phyloP scores from a whole-genome alignment of 2,888 invertebrate species.

The Camponotus fellah region DNA sequence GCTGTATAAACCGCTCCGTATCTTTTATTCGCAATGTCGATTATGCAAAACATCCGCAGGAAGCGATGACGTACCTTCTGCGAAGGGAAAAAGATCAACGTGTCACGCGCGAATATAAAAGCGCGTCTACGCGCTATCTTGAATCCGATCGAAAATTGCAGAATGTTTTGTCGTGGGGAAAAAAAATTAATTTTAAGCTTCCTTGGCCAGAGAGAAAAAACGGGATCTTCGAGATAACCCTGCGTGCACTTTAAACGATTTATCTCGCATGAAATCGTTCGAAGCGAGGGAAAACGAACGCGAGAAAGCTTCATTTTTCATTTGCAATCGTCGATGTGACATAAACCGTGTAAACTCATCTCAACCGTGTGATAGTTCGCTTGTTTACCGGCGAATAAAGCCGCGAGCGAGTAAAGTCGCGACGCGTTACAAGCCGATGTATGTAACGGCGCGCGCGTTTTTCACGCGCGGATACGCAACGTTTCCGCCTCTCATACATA shows the following conservation, averaged over 20 bases:
- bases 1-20: constrained; percentile 20
- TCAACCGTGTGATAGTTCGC: constrained; percentile 18
- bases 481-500: constrained; percentile 73
- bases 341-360: constrained; percentile 13
- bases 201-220: background rate
- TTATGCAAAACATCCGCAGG: constrained; percentile 44
- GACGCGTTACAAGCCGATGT: background rate
- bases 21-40: constrained; percentile 41
- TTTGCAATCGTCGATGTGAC: background rate
- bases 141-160: background rate
- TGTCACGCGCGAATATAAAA: background rate
- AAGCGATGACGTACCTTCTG: constrained; percentile 30
- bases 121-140: background rate
- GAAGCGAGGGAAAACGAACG: background rate
- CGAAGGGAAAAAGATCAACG: constrained; percentile 12
- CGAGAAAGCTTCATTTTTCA: background rate
- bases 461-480: constrained; percentile 62
- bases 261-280: background rate
- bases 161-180: background rate
- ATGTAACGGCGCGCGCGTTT: constrained; percentile 55
- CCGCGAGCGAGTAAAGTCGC: constrained; percentile 26
- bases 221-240: background rate
- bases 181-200: background rate
- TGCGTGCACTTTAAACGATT: background rate
- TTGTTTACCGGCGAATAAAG: constrained; percentile 25